Evolutionary conservation across 2,113 vertebrate genomes (phyloP).

Genomic region (Verasper variegatus): DNA sequence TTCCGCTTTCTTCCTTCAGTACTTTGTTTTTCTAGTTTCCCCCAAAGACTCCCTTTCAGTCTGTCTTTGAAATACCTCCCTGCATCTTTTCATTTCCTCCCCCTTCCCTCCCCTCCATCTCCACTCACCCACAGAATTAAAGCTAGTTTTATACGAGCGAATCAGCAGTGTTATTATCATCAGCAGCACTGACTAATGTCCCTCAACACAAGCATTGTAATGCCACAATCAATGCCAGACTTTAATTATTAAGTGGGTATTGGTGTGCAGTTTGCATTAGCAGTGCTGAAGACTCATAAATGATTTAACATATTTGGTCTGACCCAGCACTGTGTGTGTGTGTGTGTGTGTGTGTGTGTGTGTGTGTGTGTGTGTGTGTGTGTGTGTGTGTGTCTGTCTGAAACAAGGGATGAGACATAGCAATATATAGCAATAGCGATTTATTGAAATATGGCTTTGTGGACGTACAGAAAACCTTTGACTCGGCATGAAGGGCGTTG

Average conservation of each 20-base stretch:
- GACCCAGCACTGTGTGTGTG: constrained; percentile 21
- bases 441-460: constrained; percentile 10
- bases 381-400: constrained; percentile 20
- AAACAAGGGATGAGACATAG: background rate
- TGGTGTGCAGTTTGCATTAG: constrained; percentile 68
- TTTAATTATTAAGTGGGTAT: constrained; percentile 77
- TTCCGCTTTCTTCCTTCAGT: background rate
- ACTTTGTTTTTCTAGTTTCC: constrained; percentile 23
- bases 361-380: background rate
- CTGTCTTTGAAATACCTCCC: constrained; percentile 20
- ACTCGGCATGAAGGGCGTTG: constrained; percentile 18
- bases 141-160: constrained; percentile 45
- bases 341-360: constrained; percentile 4
- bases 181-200: constrained; percentile 60
- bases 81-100: constrained; percentile 15
- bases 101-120: background rate
- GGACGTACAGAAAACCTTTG: constrained; percentile 33
- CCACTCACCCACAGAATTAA: constrained; percentile 48
- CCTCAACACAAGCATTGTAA: constrained; percentile 69
- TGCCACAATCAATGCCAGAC: constrained; percentile 73
- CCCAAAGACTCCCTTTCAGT: constrained; percentile 2
- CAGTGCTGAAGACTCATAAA: constrained; percentile 62
- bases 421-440: background rate
- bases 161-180: constrained; percentile 26
- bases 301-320: constrained; percentile 67